Conservation (phyloP, 2,113 vertebrate species). For the Pungitius pungitius region DNA sequence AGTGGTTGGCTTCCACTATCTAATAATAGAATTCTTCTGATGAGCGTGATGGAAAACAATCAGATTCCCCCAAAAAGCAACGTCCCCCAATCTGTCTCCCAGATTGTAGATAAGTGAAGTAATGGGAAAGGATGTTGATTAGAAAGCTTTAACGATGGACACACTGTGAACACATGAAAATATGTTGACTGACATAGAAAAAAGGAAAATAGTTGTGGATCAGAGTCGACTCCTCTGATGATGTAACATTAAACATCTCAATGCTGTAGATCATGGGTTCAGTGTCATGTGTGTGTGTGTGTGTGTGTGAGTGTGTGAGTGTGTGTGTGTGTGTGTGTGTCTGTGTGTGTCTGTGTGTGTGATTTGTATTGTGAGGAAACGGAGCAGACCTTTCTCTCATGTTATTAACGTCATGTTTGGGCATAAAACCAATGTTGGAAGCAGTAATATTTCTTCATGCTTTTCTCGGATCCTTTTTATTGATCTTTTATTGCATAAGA, state of each 20-base stretch:
- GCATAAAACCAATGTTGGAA: too few relatives aligned
- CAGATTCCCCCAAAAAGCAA: slow-evolving; percentile 27
- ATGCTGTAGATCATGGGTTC: too few relatives aligned
- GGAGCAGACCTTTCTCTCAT: too few relatives aligned
- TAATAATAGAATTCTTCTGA: too few relatives aligned
- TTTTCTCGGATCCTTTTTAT: too few relatives aligned
- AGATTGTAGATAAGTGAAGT: slow-evolving; percentile 11
- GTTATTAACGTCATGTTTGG: too few relatives aligned
- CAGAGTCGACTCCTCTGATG: background rate
- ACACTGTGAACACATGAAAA: slow-evolving; percentile 24
- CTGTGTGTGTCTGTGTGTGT: background rate
- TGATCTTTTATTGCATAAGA: too few relatives aligned
- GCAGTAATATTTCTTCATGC: too few relatives aligned
- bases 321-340: background rate
- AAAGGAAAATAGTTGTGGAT: background rate
- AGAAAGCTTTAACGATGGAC: slow-evolving; percentile 28
- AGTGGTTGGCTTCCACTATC: too few relatives aligned
- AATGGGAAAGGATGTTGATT: slow-evolving; percentile 33
- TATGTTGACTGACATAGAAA: too few relatives aligned
- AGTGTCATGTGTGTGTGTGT: too few relatives aligned
- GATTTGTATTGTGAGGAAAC: background rate
- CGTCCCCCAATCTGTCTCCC: slow-evolving; percentile 4
- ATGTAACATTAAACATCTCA: background rate
- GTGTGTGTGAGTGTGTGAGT: too few relatives aligned
- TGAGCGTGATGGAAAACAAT: slow-evolving; percentile 22